These are phyloP conservation scores for Cyprinodon tularosa DNA, from an alignment of 2,113 vertebrate genomes.

Conservation along the genomic window DNA sequence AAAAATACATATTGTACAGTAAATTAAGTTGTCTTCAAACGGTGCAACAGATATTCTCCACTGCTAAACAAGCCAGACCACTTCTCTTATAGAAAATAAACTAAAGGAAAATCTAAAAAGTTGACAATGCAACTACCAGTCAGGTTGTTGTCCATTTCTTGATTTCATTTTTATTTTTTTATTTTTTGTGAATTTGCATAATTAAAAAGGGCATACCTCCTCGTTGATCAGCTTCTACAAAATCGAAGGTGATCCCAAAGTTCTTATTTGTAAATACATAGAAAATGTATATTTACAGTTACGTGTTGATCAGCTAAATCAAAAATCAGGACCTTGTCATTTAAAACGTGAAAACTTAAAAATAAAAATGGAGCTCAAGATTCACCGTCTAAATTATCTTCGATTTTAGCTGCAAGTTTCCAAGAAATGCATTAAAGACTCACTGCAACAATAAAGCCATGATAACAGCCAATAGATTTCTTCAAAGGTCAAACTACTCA, in stretches of 20 bases:
- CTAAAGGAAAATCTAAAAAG: constrained; percentile 49
- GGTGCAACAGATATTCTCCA: constrained; percentile 62
- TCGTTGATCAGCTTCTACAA: constrained; percentile 77
- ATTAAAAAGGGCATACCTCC: constrained; percentile 78
- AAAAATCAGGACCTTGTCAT: constrained; percentile 41
- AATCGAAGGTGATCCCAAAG: constrained; percentile 74
- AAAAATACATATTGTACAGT: constrained; percentile 80
- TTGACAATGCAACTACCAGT: constrained; percentile 54
- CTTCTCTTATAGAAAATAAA: constrained; percentile 27
- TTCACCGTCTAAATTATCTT: constrained; percentile 37
- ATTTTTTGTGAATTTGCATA: constrained; percentile 75
- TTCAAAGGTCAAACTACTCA: not conserved
- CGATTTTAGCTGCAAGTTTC: constrained; percentile 12
- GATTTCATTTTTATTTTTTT: constrained; percentile 45
- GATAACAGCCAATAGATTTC: constrained; percentile 3
- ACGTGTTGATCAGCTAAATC: constrained; percentile 58
- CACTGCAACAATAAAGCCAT: constrained; percentile 13
- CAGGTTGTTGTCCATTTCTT: constrained; percentile 56
- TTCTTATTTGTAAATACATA: constrained; percentile 78
- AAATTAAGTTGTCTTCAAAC: constrained; percentile 45
- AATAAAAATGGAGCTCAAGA: constrained; percentile 35
- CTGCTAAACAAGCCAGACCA: constrained; percentile 60
- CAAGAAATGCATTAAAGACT: constrained; percentile 20
- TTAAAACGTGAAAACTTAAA: constrained; percentile 35
- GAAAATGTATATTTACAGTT: constrained; percentile 82